A percentile compares a stretch with the other conserved stretches of the same genome.
Evolutionary conservation across 1,140 invertebrate species (phyloP).

Genomic region (Elymnias hypermnestra): DNA sequence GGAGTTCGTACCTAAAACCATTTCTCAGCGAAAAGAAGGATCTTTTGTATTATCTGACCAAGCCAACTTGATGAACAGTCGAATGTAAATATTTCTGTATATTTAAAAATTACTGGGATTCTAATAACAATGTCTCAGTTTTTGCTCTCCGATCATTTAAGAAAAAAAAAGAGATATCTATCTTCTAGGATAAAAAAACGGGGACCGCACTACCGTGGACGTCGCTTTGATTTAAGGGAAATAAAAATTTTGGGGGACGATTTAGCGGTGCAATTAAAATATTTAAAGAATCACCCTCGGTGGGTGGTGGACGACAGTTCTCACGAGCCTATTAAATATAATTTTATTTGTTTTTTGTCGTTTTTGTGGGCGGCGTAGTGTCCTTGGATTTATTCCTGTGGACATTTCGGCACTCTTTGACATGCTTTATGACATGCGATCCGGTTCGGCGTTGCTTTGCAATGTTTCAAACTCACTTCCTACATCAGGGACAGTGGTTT

Average conservation of each 20-base stretch:
- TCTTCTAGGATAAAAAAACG: constrained; percentile 13
- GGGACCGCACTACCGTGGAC: constrained; percentile 51
- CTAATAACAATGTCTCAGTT: constrained; percentile 2
- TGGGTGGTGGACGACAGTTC: constrained; percentile 72
- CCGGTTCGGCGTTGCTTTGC: constrained; percentile 22
- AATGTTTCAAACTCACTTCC: constrained; percentile 12
- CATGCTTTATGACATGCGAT: constrained; percentile 45
- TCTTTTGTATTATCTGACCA: no score
- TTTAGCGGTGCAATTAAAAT: constrained; percentile 71
- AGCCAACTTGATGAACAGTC: no score
- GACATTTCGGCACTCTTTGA: constrained; percentile 39
- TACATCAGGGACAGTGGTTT: not conserved
- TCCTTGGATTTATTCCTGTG: constrained; percentile 44
- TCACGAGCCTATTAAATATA: constrained; percentile 72
- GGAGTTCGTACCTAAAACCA: no score
- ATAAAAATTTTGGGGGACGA: constrained; percentile 63
- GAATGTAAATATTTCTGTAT: no score
- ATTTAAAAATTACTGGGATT: no score
- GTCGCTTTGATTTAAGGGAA: constrained; percentile 62
- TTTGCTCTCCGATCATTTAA: constrained; percentile 1
- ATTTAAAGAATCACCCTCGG: constrained; percentile 62
- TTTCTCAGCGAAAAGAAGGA: no score
- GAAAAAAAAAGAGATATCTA: constrained; percentile 14
- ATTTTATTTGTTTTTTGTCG: constrained; percentile 67
- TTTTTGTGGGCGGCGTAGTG: constrained; percentile 38